A percentile compares a stretch with the other conserved stretches of the same genome.
Conservation (phyloP, 2,797 vertebrate species). For the Poeciliopsis presidionis region DNA sequence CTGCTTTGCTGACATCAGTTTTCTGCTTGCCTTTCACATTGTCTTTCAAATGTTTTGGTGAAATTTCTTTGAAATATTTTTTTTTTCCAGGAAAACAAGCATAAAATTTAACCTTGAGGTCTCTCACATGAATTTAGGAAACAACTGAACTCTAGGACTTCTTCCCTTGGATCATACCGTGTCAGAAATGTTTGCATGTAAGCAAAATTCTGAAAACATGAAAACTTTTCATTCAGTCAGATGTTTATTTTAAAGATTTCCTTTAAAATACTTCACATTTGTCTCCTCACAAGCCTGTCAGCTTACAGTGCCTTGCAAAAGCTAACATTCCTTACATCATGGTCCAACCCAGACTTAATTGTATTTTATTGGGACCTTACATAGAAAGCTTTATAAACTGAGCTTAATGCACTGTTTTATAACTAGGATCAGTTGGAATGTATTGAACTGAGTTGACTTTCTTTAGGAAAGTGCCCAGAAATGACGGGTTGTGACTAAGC, state of each 20-base stretch:
- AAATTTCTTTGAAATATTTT: not conserved
- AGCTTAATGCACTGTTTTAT: too few species aligned
- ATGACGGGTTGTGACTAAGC: too few species aligned
- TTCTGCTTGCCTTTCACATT: not conserved
- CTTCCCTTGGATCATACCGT: not conserved
- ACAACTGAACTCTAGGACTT: not conserved
- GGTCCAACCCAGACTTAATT: not conserved
- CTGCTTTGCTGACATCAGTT: not conserved
- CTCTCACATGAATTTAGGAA: not conserved
- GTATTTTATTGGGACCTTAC: not conserved
- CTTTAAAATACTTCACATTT: not conserved
- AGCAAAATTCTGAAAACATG: not conserved
- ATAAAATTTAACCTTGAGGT: not conserved
- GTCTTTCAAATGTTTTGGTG: not conserved
- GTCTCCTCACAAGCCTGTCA: not conserved
- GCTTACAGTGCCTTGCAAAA: not conserved
- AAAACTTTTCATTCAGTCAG: not conserved
- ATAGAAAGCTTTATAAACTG: too few species aligned
- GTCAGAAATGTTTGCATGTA: not conserved
- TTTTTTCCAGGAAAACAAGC: not conserved
- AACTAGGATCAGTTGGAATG: too few species aligned
- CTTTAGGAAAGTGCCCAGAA: too few species aligned
- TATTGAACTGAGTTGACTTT: too few species aligned
- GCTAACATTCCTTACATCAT: not conserved
- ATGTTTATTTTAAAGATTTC: not conserved